These are phyloP conservation scores for Petrocephalus microphthalmus DNA, from an alignment of 2,113 vertebrate genomes.

Conservation along the genomic window DNA sequence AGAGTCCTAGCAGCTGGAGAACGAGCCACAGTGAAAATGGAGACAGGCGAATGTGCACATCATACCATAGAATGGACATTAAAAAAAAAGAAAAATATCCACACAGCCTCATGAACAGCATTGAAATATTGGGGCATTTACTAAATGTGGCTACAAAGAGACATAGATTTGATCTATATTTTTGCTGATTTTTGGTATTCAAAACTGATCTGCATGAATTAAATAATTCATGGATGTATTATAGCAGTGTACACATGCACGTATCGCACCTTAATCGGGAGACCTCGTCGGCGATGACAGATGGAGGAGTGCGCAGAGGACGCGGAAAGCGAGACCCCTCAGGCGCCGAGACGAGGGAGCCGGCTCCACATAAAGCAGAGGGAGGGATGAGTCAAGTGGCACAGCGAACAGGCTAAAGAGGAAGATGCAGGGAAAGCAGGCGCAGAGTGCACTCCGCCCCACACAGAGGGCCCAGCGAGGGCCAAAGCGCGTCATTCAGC, in stretches of 20 bases:
- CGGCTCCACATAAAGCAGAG: background rate
- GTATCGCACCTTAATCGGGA: conserved; percentile 22
- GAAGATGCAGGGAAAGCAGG: background rate
- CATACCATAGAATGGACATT: background rate
- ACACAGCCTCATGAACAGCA: background rate
- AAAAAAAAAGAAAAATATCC: background rate
- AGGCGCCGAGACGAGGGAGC: background rate
- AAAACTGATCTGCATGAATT: background rate
- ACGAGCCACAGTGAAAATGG: background rate
- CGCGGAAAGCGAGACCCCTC: background rate
- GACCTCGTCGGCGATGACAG: background rate
- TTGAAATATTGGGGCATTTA: conserved; percentile 1
- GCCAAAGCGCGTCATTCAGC: background rate
- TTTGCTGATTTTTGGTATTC: background rate
- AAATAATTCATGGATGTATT: background rate
- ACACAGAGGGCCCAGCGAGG: background rate
- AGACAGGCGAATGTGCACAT: background rate
- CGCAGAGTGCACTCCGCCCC: background rate
- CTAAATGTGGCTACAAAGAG: conserved; percentile 2
- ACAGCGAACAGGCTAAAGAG: background rate
- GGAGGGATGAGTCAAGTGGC: background rate
- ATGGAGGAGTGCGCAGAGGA: background rate
- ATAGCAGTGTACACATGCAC: background rate
- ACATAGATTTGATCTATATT: background rate
- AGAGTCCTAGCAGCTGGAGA: background rate